phyloP scores from a whole-genome alignment of 2,888 invertebrate genomes.

The Drosophila tanythrix region DNA sequence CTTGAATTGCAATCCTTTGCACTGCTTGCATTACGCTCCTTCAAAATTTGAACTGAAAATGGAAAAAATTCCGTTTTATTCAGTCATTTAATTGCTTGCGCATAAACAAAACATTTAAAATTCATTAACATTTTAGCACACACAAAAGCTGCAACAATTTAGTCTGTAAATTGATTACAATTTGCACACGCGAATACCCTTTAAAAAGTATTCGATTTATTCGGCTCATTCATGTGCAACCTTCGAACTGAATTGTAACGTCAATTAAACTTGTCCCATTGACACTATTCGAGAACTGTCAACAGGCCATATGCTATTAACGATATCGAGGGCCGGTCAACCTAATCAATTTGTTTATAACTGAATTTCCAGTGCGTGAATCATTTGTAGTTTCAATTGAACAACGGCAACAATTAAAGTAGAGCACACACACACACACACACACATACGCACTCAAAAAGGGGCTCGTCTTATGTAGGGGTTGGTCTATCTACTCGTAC shows the following conservation, averaged over 20 bases:
- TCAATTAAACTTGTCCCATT: constrained; percentile 62
- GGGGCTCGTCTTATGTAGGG: constrained; percentile 42
- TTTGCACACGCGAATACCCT: constrained; percentile 1
- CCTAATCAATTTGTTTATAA: constrained; percentile 61
- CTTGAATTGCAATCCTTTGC: not conserved
- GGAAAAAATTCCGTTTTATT: not conserved
- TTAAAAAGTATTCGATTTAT: not conserved
- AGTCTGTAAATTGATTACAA: constrained; percentile 4
- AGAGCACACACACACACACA: not conserved
- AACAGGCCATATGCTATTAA: constrained; percentile 13
- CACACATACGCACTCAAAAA: constrained; percentile 3
- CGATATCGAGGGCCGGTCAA: constrained; percentile 36
- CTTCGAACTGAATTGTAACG: constrained; percentile 68
- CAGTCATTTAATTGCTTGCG: not conserved
- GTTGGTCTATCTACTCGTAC: constrained; percentile 11
- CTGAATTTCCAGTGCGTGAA: constrained; percentile 48
- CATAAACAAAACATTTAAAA: not conserved
- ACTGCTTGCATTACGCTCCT: not conserved
- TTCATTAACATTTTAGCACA: not conserved
- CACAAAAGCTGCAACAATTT: constrained; percentile 1
- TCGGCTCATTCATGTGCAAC: constrained; percentile 35
- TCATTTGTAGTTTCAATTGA: constrained; percentile 29
- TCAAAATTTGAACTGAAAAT: not conserved
- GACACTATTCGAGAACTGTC: constrained; percentile 60
- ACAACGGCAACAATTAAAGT: not conserved